Evolutionary conservation across 2,113 vertebrate species (phyloP), one percentile per base, ranked within the genome.

Genomic region (Entelurus aequoreus): DNA sequence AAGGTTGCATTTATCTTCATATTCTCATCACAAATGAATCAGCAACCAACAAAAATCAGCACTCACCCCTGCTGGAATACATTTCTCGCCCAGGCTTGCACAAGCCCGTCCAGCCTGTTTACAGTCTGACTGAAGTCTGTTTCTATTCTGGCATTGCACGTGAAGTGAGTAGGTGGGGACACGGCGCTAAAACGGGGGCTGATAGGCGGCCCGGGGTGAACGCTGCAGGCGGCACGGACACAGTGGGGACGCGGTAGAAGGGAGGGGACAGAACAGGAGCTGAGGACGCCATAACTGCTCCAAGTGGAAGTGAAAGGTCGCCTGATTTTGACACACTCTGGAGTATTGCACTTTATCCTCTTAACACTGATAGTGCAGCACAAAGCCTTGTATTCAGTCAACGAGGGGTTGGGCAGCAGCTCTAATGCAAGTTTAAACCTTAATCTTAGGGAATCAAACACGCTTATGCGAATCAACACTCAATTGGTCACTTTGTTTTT

Each of bases 61-160:
- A 88, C 83, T 88, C 67, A 88, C 84, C 86, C 14, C 51, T 4
- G 55, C 50, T 81, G 71, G 54, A 57, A 28, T 65, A 16, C 12
- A 19, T 54, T 51, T 69, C 61, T 67, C 65, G 65, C 38, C 28
- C 28, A 48, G 58, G 62, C 66, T 67, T 63, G 44, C 28, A 62
- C 61, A 66, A 69, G 60, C 54, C n/a, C 54, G 59, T 76, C 48
- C 58, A 54, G 16, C 48, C 54, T 69, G 70, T 86, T 83, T 77
- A 77, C 76, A 48, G 75, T 66, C 63, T 1, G 51, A 63, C 62
- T 64, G 56, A 53, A 75, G 78, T 68, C 69, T 65, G 65, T 74
- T 65, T 50, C 83, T 88, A 88, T 86, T 84, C 85, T 77, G 76
- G 71, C 44, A 56, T 44, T 38, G 42, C 68, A 62, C 35, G 19